phyloP scores from a whole-genome alignment of 2,888 invertebrate species.

The Calliopum simillimum region DNA sequence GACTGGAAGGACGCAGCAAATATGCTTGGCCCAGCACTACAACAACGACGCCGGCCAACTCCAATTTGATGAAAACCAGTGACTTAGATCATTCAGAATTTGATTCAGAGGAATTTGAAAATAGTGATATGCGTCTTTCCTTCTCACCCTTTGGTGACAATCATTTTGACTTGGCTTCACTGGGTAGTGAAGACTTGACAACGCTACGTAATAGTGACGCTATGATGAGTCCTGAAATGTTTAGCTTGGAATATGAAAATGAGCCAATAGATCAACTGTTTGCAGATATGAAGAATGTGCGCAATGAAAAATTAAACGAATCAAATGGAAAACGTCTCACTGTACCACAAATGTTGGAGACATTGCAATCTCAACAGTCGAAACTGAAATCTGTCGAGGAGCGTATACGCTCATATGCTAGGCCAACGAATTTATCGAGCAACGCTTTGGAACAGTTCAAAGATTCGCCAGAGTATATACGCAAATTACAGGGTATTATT shows the following conservation, averaged over 20 bases:
- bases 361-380: slow-evolving; percentile 52
- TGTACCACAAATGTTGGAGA: slow-evolving; percentile 53
- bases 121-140: slow-evolving; percentile 53
- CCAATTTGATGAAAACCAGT: slow-evolving; percentile 54
- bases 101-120: slow-evolving; percentile 51
- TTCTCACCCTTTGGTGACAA: slow-evolving; percentile 51
- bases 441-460: slow-evolving; percentile 48
- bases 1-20: slow-evolving; percentile 57
- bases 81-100: slow-evolving; percentile 59
- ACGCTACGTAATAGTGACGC: slow-evolving; percentile 38
- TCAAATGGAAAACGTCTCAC: slow-evolving; percentile 1
- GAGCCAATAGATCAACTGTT: slow-evolving; percentile 62
- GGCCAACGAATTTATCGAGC: slow-evolving; percentile 45
- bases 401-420: slow-evolving; percentile 50
- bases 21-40: slow-evolving; percentile 57
- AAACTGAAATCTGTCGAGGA: slow-evolving; percentile 54
- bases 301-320: background rate
- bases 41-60: slow-evolving; percentile 31
- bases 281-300: slow-evolving; percentile 40
- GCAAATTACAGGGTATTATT: slow-evolving; percentile 52
- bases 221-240: slow-evolving; percentile 49
- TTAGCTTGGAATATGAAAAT: slow-evolving; percentile 55
- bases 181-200: slow-evolving; percentile 38
- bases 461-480: slow-evolving; percentile 51
- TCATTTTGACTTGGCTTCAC: slow-evolving; percentile 43